Conservation (phyloP, 2,888 invertebrate genomes). For the Theretra japonica region DNA sequence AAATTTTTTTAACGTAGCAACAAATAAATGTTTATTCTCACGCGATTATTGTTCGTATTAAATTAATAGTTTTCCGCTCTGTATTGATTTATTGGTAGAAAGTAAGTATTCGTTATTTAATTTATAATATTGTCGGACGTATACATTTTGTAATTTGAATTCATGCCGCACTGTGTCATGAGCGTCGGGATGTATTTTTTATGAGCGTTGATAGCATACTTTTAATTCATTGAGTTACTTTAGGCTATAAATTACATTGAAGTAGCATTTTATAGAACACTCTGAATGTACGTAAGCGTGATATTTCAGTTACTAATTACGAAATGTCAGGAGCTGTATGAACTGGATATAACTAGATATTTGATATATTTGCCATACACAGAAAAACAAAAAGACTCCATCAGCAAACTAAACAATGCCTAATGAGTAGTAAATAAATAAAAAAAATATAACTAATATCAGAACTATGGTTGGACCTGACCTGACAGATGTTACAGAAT, state of each 20-base stretch:
- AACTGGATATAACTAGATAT: too few relatives aligned
- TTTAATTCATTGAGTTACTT: constrained; percentile 18
- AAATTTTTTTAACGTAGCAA: constrained; percentile 65
- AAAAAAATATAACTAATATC: too few relatives aligned
- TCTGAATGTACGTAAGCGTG: too few relatives aligned
- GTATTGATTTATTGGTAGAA: constrained; percentile 63
- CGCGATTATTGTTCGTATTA: constrained; percentile 73
- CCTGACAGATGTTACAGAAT: too few relatives aligned
- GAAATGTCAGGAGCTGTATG: too few relatives aligned
- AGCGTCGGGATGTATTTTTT: constrained; percentile 22
- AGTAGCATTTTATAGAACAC: neutral
- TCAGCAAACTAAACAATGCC: too few relatives aligned
- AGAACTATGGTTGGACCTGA: too few relatives aligned
- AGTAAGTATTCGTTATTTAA: constrained; percentile 44
- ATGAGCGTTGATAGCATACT: constrained; percentile 24
- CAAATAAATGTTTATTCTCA: constrained; percentile 80
- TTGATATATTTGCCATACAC: too few relatives aligned
- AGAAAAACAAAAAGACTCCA: too few relatives aligned
- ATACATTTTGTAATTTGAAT: constrained; percentile 29
- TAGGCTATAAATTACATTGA: constrained; percentile 1
- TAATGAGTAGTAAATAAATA: too few relatives aligned
- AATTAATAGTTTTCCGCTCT: constrained; percentile 61
- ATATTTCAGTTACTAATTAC: too few relatives aligned
- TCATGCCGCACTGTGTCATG: constrained; percentile 25
- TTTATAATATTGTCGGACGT: constrained; percentile 30